phyloP scores from a whole-genome alignment of 2,113 vertebrate genomes.

The Protomyctophum bolini region DNA sequence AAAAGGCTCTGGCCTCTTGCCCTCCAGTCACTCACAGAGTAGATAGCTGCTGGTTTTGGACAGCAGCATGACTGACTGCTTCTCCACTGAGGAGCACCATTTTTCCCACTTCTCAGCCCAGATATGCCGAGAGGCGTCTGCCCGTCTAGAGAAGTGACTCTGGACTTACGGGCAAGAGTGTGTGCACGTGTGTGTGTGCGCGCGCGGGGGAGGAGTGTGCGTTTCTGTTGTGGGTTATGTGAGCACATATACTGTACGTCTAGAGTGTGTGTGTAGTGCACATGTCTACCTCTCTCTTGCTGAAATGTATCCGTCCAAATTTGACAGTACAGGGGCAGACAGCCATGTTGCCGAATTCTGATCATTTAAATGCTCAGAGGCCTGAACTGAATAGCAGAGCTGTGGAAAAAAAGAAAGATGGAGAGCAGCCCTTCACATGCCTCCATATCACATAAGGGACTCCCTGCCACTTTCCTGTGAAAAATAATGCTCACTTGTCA shows the following conservation, averaged over 20 bases:
- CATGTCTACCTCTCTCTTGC: conserved; percentile 72
- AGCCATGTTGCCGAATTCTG: conserved; percentile 76
- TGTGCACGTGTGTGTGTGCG: not conserved
- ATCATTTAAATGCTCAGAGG: conserved; percentile 79
- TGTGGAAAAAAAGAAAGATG: conserved; percentile 47
- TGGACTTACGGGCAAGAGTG: conserved; percentile 56
- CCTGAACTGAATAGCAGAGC: conserved; percentile 67
- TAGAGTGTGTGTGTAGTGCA: conserved; percentile 52
- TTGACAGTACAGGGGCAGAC: conserved; percentile 75
- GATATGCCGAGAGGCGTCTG: conserved; percentile 65
- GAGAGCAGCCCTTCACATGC: conserved; percentile 68
- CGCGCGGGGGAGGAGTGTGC: not conserved
- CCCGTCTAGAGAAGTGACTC: conserved; percentile 69
- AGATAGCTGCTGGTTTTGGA: conserved; percentile 71
- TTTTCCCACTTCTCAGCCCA: conserved; percentile 69
- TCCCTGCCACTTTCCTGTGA: conserved; percentile 71
- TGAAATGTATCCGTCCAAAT: conserved; percentile 78
- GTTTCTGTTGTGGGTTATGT: conserved; percentile 16
- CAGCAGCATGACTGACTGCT: conserved; percentile 76
- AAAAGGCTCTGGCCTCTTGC: conserved; percentile 69
- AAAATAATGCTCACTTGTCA: conserved; percentile 80
- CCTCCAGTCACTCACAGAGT: conserved; percentile 63
- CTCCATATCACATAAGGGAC: conserved; percentile 72
- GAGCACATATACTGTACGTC: conserved; percentile 18
- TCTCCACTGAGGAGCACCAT: conserved; percentile 74